These are phyloP conservation scores for Sebastes jordani DNA, from an alignment of 2,797 vertebrate species.

Conservation along the genomic window DNA sequence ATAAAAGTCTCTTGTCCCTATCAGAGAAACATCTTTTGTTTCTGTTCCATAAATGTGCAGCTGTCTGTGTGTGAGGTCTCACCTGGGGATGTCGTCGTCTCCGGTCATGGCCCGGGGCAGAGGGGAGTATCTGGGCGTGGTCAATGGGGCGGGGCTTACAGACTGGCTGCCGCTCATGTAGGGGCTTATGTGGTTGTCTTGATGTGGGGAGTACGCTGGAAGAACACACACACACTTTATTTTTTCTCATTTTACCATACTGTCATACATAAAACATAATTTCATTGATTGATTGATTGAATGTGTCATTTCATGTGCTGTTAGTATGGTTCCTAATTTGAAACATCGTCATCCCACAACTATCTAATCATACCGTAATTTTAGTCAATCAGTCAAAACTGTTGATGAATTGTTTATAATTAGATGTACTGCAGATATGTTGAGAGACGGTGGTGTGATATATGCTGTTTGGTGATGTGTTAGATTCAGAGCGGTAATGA, in stretches of 20 bases:
- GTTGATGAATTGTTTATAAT: background rate
- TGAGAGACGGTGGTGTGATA: background rate
- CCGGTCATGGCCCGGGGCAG: slow-evolving; percentile 89
- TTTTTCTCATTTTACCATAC: background rate
- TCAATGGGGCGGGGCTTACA: slow-evolving; percentile 78
- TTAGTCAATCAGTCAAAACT: background rate
- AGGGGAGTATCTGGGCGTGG: slow-evolving; percentile 89
- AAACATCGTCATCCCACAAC: background rate
- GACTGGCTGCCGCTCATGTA: slow-evolving; percentile 85
- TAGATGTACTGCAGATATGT: background rate
- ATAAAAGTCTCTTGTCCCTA: background rate
- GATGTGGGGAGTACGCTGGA: slow-evolving; percentile 90
- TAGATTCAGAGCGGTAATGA: slow-evolving; percentile 7
- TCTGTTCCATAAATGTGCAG: background rate
- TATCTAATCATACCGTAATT: background rate
- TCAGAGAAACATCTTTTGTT: background rate
- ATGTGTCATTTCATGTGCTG: background rate
- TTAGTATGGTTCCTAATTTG: background rate
- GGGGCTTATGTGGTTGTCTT: slow-evolving; percentile 92
- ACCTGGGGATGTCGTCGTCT: slow-evolving; percentile 95
- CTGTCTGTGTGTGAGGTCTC: slow-evolving; percentile 33
- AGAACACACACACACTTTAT: background rate
- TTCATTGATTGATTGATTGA: background rate
- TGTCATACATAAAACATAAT: background rate
- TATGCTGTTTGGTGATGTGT: slow-evolving; percentile 1